phyloP scores from a whole-genome alignment of 2,113 vertebrate genomes.

The Etia nguti region DNA sequence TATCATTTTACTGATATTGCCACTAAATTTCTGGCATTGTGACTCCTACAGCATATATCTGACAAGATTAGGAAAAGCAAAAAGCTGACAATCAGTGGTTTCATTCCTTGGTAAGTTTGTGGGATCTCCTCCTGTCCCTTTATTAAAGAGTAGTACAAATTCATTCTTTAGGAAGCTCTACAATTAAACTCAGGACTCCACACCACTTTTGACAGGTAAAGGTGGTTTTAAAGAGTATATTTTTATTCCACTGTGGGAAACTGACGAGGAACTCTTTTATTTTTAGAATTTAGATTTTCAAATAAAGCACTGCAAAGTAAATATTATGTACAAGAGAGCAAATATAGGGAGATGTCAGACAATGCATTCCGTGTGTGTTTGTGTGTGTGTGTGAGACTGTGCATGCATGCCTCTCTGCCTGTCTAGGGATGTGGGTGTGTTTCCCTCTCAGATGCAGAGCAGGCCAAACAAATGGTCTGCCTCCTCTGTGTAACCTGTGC shows the following conservation, averaged over 20 bases:
- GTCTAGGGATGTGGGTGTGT: not conserved
- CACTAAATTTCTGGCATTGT: not conserved
- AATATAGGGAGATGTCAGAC: not conserved
- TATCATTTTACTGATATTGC: no score
- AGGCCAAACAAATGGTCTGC: not conserved
- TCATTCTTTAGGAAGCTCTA: not conserved
- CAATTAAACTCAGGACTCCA: not conserved
- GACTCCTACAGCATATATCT: not conserved
- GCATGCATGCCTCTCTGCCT: not conserved
- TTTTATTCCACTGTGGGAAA: not conserved
- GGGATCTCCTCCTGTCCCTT: not conserved
- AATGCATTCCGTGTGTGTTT: not conserved
- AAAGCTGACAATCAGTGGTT: not conserved
- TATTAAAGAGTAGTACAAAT: not conserved
- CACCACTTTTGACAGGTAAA: not conserved
- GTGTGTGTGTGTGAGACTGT: not conserved
- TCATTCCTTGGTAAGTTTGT: not conserved
- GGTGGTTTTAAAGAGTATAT: not conserved
- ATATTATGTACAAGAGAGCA: not conserved
- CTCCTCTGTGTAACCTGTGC: constrained; percentile 1
- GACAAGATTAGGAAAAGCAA: not conserved
- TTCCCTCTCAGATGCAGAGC: not conserved
- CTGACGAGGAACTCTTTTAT: not conserved
- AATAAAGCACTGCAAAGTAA: not conserved
- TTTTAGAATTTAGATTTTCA: not conserved